Conservation (phyloP, 1,140 invertebrate genomes). For the Panagrolaimus sp. region DNA sequence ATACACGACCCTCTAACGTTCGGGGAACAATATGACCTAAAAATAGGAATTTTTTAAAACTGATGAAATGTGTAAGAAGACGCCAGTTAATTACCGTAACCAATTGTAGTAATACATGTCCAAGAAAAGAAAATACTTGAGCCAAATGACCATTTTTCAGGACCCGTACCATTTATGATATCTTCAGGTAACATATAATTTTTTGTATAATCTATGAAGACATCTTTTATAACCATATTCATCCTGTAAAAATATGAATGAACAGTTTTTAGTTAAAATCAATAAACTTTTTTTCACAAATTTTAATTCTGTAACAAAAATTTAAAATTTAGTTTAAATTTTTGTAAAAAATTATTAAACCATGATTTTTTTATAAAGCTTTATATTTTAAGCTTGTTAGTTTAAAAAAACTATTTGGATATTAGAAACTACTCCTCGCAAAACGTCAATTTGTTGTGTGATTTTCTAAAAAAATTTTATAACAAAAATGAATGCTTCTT, state of each 20-base stretch:
- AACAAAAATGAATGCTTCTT: not conserved
- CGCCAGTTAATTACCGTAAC: constrained; percentile 26
- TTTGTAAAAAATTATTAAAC: no score
- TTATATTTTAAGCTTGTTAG: no score
- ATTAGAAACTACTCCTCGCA: no score
- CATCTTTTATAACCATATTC: constrained; percentile 54
- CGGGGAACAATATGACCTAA: constrained; percentile 64
- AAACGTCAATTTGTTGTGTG: no score
- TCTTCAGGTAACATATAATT: constrained; percentile 59
- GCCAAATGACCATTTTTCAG: constrained; percentile 58
- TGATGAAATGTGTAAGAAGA: constrained; percentile 14
- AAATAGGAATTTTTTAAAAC: not conserved
- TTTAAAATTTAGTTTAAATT: no score
- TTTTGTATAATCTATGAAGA: constrained; percentile 58
- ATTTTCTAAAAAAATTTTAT: constrained; percentile 5
- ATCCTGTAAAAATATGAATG: constrained; percentile 42
- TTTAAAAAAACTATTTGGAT: no score
- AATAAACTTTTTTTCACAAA: no score
- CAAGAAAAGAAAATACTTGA: constrained; percentile 58
- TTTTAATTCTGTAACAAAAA: no score
- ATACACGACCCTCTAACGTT: constrained; percentile 63
- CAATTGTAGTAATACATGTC: constrained; percentile 59
- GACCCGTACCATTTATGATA: constrained; percentile 48
- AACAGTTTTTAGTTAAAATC: no score
- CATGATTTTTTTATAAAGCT: no score